These are phyloP conservation scores for Danio kyathit DNA, from an alignment of 2,797 vertebrate genomes.

Conservation along the genomic window DNA sequence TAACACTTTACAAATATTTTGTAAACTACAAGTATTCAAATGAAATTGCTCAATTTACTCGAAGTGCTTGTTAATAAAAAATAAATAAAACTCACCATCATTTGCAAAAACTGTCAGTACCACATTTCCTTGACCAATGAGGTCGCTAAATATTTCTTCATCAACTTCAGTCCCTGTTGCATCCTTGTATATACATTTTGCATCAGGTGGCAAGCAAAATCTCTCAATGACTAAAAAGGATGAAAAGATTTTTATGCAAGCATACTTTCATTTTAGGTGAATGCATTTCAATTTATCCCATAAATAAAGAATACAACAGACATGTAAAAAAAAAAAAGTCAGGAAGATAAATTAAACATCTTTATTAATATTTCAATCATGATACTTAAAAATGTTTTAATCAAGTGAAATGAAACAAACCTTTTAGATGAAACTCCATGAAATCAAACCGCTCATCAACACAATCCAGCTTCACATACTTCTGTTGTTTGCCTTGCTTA, in stretches of 20 bases:
- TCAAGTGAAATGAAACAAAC: not conserved
- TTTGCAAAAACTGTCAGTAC: slow-evolving; percentile 51
- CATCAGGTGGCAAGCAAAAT: slow-evolving; percentile 32
- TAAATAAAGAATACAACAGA: no score
- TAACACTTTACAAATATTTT: no score
- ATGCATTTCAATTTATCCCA: no score
- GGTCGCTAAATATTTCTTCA: slow-evolving; percentile 56
- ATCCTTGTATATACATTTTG: slow-evolving; percentile 30
- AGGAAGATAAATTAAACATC: not conserved
- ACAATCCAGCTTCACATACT: slow-evolving; percentile 48
- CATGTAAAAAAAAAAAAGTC: not conserved
- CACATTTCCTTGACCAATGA: slow-evolving; percentile 45
- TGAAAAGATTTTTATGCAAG: not conserved
- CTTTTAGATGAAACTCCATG: slow-evolving; percentile 28
- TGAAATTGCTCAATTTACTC: no score
- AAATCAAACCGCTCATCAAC: slow-evolving; percentile 41
- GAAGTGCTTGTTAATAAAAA: no score
- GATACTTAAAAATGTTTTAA: not conserved
- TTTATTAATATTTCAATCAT: not conserved
- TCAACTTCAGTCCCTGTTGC: slow-evolving; percentile 29
- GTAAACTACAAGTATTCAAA: no score
- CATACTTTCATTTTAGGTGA: no score
- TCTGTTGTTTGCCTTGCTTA: slow-evolving; percentile 37
- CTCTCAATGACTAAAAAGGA: slow-evolving; percentile 20
- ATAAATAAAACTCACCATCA: slow-evolving; percentile 32